These are phyloP conservation scores for Fistularia tabacaria DNA, from an alignment of 2,797 vertebrate genomes.

Conservation along the genomic window DNA sequence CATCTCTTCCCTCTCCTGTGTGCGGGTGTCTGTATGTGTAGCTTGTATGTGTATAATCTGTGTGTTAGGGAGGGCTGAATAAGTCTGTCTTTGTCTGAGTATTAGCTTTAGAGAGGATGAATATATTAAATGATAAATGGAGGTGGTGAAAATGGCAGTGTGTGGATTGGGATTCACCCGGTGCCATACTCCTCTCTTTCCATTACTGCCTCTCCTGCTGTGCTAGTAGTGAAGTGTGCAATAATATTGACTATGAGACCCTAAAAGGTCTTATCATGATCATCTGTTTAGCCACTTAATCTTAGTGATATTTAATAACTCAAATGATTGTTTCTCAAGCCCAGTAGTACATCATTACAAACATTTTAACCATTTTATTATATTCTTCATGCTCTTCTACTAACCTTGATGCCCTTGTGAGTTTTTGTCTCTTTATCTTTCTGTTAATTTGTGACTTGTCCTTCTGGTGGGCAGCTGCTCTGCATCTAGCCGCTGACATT, in stretches of 20 bases:
- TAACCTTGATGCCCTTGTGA: too few species aligned
- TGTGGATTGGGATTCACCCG: constrained; percentile 48
- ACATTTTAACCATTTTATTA: too few species aligned
- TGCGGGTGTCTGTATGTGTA: constrained; percentile 30
- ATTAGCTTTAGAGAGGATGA: constrained; percentile 54
- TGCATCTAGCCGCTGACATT: too few species aligned
- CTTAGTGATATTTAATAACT: background rate
- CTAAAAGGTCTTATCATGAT: constrained; percentile 24
- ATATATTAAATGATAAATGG: constrained; percentile 57
- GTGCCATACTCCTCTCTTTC: constrained; percentile 4
- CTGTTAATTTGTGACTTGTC: too few species aligned
- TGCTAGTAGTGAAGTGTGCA: constrained; percentile 10
- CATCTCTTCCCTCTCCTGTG: constrained; percentile 28
- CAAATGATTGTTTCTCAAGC: background rate
- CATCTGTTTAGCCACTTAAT: background rate
- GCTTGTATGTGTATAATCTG: constrained; percentile 55
- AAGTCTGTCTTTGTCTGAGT: constrained; percentile 58
- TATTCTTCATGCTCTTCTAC: too few species aligned
- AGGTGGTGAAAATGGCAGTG: constrained; percentile 24
- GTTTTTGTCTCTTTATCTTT: too few species aligned
- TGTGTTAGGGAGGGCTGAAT: constrained; percentile 60
- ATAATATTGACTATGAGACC: constrained; percentile 7
- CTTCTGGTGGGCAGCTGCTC: too few species aligned
- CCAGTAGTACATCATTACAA: too few species aligned
- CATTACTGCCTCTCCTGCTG: constrained; percentile 15